Conservation (phyloP, 2,797 vertebrate genomes). For the Malurus splendens region DNA sequence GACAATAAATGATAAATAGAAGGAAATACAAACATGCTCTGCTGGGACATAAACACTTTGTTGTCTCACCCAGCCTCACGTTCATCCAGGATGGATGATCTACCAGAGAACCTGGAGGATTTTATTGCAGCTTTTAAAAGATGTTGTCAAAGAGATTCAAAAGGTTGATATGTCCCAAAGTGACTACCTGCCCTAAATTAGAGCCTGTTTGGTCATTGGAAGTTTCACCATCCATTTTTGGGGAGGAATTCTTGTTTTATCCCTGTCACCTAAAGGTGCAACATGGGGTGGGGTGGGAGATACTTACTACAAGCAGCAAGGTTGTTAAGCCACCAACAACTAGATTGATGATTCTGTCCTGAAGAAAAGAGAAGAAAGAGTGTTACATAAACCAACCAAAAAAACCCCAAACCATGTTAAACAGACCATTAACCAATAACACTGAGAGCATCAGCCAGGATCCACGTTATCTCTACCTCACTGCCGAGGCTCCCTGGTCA, state of each 20-base stretch:
- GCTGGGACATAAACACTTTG: neutral
- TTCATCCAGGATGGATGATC: neutral
- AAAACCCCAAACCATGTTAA: accelerated
- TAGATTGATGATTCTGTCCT: conserved; percentile 96
- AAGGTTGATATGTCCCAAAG: neutral
- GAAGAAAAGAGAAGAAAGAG: conserved; percentile 33
- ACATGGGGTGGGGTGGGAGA: neutral
- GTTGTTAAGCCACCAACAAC: conserved; percentile 85
- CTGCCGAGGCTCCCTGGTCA: neutral
- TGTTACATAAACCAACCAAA: neutral
- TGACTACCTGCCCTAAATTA: neutral
- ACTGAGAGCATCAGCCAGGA: neutral
- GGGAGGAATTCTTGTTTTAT: neutral
- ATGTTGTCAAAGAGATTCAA: neutral
- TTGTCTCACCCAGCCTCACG: neutral
- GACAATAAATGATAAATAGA: neutral
- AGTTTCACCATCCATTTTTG: accelerated
- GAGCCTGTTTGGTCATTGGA: neutral
- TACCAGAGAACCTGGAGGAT: neutral
- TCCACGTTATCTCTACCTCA: neutral
- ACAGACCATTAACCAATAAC: neutral
- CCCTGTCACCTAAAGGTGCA: accelerated
- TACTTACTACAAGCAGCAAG: conserved; percentile 89
- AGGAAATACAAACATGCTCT: neutral
- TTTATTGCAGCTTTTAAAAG: neutral